Conservation (phyloP, 2,888 invertebrate species). For the Apomyelois bistriatella region DNA sequence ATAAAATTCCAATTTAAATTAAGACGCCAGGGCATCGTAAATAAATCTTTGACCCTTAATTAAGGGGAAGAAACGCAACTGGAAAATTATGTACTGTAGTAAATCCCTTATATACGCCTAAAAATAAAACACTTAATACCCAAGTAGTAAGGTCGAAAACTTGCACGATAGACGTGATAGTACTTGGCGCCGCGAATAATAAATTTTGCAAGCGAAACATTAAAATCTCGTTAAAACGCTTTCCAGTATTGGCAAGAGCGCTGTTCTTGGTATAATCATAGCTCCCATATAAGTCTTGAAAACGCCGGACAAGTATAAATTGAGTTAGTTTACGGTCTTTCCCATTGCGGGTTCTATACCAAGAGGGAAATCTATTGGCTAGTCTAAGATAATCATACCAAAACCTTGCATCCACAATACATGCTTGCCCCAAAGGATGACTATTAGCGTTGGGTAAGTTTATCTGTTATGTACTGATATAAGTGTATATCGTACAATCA, state of each 20-base stretch:
- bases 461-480: too few species aligned
- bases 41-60: constrained; percentile 10
- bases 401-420: too few species aligned
- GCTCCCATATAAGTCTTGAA: constrained; percentile 28
- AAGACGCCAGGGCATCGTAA: not conserved
- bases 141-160: not conserved
- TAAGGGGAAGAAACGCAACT: constrained; percentile 20
- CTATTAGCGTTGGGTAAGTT: too few species aligned
- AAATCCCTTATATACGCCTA: constrained; percentile 33
- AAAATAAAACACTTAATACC: not conserved
- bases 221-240: constrained; percentile 68
- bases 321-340: constrained; percentile 8
- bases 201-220: constrained; percentile 61
- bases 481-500: too few species aligned
- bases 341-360: not conserved
- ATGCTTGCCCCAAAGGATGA: too few species aligned
- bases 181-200: constrained; percentile 55
- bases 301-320: constrained; percentile 10
- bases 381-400: not conserved
- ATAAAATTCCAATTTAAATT: not conserved
- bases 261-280: constrained; percentile 30
- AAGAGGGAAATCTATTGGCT: not conserved
- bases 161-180: constrained; percentile 15
- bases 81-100: constrained; percentile 45
- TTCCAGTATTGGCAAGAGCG: constrained; percentile 41